These are phyloP conservation scores for Ahaetulla prasina DNA, from an alignment of 2,113 vertebrate species.

Conservation along the genomic window DNA sequence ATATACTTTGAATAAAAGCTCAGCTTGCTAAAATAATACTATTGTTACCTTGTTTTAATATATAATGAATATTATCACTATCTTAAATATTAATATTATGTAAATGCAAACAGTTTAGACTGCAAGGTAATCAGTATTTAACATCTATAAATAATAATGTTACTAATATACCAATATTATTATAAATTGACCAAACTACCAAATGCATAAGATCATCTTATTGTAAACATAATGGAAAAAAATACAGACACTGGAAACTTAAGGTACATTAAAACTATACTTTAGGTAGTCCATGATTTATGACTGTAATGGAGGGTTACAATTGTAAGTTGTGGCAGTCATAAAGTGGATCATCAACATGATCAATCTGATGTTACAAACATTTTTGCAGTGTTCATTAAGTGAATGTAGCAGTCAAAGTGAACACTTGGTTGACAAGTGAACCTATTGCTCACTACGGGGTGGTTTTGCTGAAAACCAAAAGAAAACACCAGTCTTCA, in stretches of 20 bases:
- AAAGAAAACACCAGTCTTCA: background rate
- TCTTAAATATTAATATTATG: conserved; percentile 12
- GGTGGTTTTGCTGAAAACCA: background rate
- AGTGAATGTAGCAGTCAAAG: background rate
- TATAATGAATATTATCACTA: background rate
- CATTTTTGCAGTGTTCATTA: background rate
- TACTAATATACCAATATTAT: background rate
- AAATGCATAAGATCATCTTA: background rate
- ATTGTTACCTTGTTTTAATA: background rate
- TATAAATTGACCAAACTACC: conserved; percentile 17
- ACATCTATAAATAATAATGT: background rate
- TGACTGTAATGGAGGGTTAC: background rate
- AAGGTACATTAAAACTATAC: background rate
- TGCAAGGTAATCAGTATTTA: conserved; percentile 12
- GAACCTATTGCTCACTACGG: background rate
- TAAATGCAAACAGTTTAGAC: conserved; percentile 17
- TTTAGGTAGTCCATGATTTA: background rate
- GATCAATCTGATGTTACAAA: background rate
- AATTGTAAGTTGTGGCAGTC: background rate
- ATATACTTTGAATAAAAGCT: conserved; percentile 5
- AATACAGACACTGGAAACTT: background rate
- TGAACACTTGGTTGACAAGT: background rate
- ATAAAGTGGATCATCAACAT: background rate
- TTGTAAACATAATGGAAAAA: background rate
- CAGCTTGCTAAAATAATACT: background rate